These are phyloP conservation scores for Stenoptilia bipunctidactyla DNA, from an alignment of 2,888 invertebrate species.

Conservation along the genomic window DNA sequence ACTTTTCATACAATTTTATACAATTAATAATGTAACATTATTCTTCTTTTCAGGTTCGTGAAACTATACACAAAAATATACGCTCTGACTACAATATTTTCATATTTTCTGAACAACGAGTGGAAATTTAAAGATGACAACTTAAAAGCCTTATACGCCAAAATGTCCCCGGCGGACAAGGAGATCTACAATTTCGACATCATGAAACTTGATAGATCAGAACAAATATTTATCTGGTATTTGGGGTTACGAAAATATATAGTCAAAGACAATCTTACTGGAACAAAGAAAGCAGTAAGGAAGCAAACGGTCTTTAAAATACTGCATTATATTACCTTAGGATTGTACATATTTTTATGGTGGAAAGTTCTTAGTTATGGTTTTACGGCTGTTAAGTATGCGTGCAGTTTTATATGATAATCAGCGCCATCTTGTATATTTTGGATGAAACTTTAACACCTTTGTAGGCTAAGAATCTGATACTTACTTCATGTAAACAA, in stretches of 20 bases:
- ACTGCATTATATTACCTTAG: neutral
- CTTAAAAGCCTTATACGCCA: constrained; percentile 13
- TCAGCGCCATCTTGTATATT: too few relatives aligned
- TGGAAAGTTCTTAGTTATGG: neutral
- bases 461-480: too few relatives aligned
- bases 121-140: constrained; percentile 23
- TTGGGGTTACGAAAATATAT: constrained; percentile 4
- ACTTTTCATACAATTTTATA: too few relatives aligned
- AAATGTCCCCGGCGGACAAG: constrained; percentile 17
- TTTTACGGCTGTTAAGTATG: neutral
- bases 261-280: constrained; percentile 3
- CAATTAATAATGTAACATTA: too few relatives aligned
- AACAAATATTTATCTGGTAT: constrained; percentile 12
- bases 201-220: constrained; percentile 15
- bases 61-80: constrained; percentile 21
- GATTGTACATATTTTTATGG: neutral
- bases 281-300: neutral
- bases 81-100: constrained; percentile 11
- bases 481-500: too few relatives aligned
- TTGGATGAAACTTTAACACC: too few relatives aligned
- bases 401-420: neutral
- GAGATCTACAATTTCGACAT: constrained; percentile 20
- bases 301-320: constrained; percentile 2
- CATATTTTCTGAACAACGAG: constrained; percentile 17
- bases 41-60: constrained; percentile 18